phyloP scores from a whole-genome alignment of 2,797 vertebrate genomes.

The Eulemur mongoz region DNA sequence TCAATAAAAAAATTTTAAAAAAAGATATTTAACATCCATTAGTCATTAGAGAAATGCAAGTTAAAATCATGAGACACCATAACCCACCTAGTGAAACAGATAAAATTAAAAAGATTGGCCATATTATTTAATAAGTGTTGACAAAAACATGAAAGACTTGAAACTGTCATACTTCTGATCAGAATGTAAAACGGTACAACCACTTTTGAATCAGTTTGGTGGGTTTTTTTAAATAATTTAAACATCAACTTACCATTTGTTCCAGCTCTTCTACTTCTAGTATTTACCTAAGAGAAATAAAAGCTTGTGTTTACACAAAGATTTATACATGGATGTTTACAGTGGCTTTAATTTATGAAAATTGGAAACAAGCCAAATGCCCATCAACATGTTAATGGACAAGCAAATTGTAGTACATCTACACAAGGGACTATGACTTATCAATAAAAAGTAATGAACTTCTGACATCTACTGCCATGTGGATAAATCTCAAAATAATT shows the following conservation, averaged over 20 bases:
- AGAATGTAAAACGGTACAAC: background rate
- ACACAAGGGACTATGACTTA: background rate
- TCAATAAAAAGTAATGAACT: background rate
- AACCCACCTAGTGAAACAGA: background rate
- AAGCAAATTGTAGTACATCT: background rate
- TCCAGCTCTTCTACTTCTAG: background rate
- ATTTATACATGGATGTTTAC: background rate
- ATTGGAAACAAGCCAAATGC: background rate
- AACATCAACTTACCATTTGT: background rate
- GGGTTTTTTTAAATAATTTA: background rate
- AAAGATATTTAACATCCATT: background rate
- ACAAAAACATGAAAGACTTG: background rate
- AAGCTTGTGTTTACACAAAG: background rate
- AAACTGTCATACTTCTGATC: background rate
- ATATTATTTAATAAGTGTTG: background rate
- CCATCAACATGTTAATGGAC: background rate
- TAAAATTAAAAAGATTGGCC: background rate
- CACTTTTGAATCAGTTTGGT: background rate
- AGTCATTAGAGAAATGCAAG: background rate
- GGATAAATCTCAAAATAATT: background rate
- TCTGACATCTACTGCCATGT: background rate
- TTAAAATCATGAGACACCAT: background rate
- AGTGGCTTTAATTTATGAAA: background rate
- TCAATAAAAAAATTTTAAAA: too few relatives aligned
- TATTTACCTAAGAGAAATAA: background rate